Evolutionary conservation across 2,888 invertebrate species (phyloP), one percentile per base, ranked within the genome.

Genomic region (Crioceris asparagi): DNA sequence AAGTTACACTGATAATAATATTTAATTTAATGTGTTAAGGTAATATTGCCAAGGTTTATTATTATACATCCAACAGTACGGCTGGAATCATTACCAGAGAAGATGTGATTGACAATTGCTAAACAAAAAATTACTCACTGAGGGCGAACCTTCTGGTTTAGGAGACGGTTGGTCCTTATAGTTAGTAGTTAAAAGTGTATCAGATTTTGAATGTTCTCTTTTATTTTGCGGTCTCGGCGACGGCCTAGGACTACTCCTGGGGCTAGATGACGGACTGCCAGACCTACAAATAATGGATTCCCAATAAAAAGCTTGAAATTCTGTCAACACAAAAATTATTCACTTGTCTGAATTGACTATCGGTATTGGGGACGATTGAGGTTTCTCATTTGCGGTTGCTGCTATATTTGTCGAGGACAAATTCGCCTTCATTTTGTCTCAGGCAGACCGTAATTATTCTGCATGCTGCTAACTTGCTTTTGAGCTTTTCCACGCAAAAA

Each of bases 161-260:
- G 45, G 33, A 21, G 35, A 27, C 2, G 34, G 32, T 5, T 38
- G 41, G 31, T 55, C 52, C 40, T 53, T 56, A 29, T 49, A 52
- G 38, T 43, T 54, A n/a, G 52, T 54, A 39, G 48, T 53, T 27
- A 58, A 42, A 35, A 46, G 44, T 19, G 44, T 50, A 31, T 61
- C 61, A 32, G 55, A 54, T 45, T 53, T 57, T 19, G 53, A 49
- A 47, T 61, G 62, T 36, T 64, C 64, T 38, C 57, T 49, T 46
- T 57, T 53, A 34, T 44, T 49, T 42, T 58, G 59, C 21, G 68
- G 66, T 40, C 63, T 62, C n/a, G 71, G 71, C 23, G 71, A 71
- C 25, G 68, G 65, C 50, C 64, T 64, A 23, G 71, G 71, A 44
- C 70, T 72, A 31, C 65, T 64, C 29, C 62, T 55, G 21, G 69